Base-by-base conservation (phyloP, 1,140 invertebrate genomes). In the Drosophila novamexicana region DNA sequence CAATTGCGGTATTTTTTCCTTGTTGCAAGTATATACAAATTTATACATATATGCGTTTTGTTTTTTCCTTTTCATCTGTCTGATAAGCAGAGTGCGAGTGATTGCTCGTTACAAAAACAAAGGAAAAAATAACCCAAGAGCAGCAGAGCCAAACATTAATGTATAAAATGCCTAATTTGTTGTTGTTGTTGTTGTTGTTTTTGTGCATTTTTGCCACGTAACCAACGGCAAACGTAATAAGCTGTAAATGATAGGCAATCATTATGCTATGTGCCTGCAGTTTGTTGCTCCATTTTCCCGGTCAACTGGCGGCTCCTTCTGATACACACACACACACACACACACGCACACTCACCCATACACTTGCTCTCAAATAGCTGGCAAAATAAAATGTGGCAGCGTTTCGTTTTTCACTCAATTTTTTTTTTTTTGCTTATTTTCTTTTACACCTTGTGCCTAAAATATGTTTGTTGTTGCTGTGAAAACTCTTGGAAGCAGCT, bases 201-300 rank as follows among this genome's bases (percentile, higher is more conserved):
- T 29, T 29, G 4, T 29, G 22, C 22, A 67, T 45, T 73, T 73
- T 73, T 68, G 37, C 74, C 58, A 68, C 57, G 47, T 58, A 76
- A 73, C 71, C n/a, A 77, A 53, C 52, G 22, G 63, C n/a, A 65
- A 53, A 39, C 29, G n/a, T 47, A 73, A 73, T 53, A 39, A 66
- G 65, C 67, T 72, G 75, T 83, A 74, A 84, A 85, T 85, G 65
- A 80, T 79, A 72, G 73, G 50, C 67, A 56, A 75, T 86, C 70
- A 78, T 70, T 22, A 22, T 22, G 2, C 2, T 70, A 69, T 69
- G 63, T 67, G 67, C 62, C 75, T 58, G 65, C 71, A 66, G 63
- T 52, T 68, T 72, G 67, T 57, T 83, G 80, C 77, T 85, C 67
- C 74, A 73, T 65, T 72, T 88, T 78, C 75, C 70, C 69, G 79